phyloP scores from a whole-genome alignment of 2,888 invertebrate genomes.

The Apodemia zela region DNA sequence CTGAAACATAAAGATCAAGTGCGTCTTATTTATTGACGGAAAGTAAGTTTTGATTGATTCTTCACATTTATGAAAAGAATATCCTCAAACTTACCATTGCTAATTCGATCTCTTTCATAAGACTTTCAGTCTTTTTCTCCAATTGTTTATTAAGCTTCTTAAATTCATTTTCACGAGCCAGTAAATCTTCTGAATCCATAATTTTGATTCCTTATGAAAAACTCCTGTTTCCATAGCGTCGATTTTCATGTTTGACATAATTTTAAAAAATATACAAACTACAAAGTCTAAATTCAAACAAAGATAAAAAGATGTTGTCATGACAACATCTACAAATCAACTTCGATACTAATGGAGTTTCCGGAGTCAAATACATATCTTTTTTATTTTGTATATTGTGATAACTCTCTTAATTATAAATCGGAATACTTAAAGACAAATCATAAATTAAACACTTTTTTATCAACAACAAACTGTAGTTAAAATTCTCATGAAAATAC shows the following conservation, averaged over 20 bases:
- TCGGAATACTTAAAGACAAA: neutral
- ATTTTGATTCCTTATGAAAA: neutral
- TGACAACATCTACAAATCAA: neutral
- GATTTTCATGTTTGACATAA: neutral
- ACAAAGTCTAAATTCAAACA: neutral
- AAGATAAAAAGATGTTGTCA: neutral
- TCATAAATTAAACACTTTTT: slow-evolving; percentile 1
- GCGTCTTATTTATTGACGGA: neutral
- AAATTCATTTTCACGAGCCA: slow-evolving; percentile 70
- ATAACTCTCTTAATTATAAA: neutral
- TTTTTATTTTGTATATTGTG: neutral
- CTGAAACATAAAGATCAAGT: no score
- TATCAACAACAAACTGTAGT: neutral
- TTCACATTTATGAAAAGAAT: neutral
- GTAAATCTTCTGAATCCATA: slow-evolving; percentile 62
- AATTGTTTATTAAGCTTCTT: slow-evolving; percentile 68
- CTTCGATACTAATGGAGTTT: neutral
- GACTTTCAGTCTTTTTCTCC: slow-evolving; percentile 66
- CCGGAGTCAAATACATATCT: slow-evolving; percentile 1
- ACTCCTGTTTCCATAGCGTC: slow-evolving; percentile 3
- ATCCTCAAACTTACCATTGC: slow-evolving; percentile 51
- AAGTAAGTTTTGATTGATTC: no score
- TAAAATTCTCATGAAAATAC: slow-evolving; percentile 22
- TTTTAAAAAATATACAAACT: neutral
- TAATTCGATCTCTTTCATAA: slow-evolving; percentile 68